Conservation (phyloP, 2,113 vertebrate species). For the Progne subis region DNA sequence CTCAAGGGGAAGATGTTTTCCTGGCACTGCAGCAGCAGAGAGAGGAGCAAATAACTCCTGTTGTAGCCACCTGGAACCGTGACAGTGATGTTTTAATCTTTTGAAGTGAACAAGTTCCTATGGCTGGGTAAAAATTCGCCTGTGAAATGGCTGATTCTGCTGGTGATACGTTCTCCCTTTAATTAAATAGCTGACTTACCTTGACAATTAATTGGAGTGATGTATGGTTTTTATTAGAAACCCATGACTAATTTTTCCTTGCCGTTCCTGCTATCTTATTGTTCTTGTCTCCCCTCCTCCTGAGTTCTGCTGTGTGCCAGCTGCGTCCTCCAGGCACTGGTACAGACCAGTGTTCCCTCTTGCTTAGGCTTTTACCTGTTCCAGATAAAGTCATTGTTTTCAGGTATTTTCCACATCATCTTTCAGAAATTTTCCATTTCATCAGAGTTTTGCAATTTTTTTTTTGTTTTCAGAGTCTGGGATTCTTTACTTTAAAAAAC, state of each 20-base stretch:
- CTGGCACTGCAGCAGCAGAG: background rate
- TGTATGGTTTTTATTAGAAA: conserved; percentile 47
- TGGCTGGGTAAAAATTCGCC: background rate
- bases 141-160: background rate
- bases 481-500: background rate
- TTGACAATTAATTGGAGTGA: conserved; percentile 32
- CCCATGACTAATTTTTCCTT: conserved; percentile 64
- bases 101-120: background rate
- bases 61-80: background rate
- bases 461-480: background rate
- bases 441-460: background rate
- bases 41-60: background rate
- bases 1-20: background rate
- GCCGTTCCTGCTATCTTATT: conserved; percentile 5
- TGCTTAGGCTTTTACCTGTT: conserved; percentile 12
- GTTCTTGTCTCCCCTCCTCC: conserved; percentile 22
- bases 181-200: conserved; percentile 48
- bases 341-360: conserved; percentile 24
- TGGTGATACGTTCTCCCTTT: background rate
- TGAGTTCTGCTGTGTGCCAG: background rate
- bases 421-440: conserved; percentile 40
- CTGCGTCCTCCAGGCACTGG: conserved; percentile 52
- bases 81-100: background rate
- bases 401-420: background rate
- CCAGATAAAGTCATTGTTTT: conserved; percentile 34